Evolutionary conservation across 2,113 vertebrate species (phyloP), one percentile per base, ranked within the genome.

Genomic region (Danionella cerebrum): DNA sequence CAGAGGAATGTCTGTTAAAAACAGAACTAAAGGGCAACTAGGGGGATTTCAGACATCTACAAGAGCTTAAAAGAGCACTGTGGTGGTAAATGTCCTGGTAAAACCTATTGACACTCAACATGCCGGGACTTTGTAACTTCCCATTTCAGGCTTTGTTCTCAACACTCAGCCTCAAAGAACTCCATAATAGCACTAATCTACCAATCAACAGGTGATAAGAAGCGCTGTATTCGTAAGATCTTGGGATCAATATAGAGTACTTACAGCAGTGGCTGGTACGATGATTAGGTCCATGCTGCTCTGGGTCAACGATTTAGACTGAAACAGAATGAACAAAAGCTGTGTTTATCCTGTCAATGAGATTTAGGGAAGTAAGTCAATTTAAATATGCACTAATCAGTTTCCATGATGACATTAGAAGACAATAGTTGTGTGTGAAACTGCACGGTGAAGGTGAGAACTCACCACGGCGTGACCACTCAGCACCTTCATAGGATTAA

Each of bases 281-380:
- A 79, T 88, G 66, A 89, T 68, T 41, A 76, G 71, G 65, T 92
- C 89, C 89, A 89, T 92, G 35, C 84, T 79, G 58, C 57, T 83
- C 66, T 70, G 77, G 83, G 80, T 84, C 86, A 90, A 86, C 72
- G 85, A 85, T 88, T 93, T 93, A 72, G 66, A 50, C 77, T 79
- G 53, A 75, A 70, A 72, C 6, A 55, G 44, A 60, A 63, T 38
- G 19, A 72, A 67, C 31, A 74, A 57, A 58, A 31, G 48, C 13
- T 21, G 22, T 76, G 11, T n/a, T 63, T 58, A 73, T 58, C 55
- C 65, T 52, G 19, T 48, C 65, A 65, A 16, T 66, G 55, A 70
- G 65, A 48, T 54, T 12, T 60, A 14, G 52, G 27, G 59, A 45
- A 62, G 39, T 9, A 69, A n/a, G 27, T 25, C 42, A 45, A 67